phyloP scores from a whole-genome alignment of 2,888 invertebrate species.

The Stratiomys singularior region DNA sequence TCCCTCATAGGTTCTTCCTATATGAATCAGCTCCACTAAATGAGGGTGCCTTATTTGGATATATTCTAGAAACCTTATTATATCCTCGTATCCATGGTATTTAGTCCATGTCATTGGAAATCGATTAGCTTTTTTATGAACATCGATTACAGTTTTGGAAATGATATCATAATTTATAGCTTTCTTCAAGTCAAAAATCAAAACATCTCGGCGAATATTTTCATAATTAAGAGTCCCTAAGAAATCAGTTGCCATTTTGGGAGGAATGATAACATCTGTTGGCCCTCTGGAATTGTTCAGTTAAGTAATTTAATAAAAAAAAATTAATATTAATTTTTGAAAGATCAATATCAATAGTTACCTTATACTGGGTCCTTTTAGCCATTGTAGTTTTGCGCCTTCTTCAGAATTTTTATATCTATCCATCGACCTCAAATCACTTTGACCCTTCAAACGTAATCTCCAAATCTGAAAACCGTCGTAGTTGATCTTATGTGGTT shows the following conservation, averaged over 20 bases:
- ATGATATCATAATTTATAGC: slow-evolving; percentile 76
- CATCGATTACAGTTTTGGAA: slow-evolving; percentile 63
- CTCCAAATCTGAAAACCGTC: slow-evolving; percentile 68
- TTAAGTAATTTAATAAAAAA: too few species aligned
- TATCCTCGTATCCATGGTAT: slow-evolving; percentile 78
- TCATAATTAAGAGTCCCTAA: slow-evolving; percentile 69
- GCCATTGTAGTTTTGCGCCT: slow-evolving; percentile 70
- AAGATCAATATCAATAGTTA: slow-evolving; percentile 50
- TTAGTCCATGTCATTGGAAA: slow-evolving; percentile 78
- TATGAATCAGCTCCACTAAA: slow-evolving; percentile 73
- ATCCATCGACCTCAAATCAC: slow-evolving; percentile 65
- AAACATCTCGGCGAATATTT: slow-evolving; percentile 72
- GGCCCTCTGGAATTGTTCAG: slow-evolving; percentile 65
- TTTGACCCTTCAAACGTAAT: slow-evolving; percentile 64
- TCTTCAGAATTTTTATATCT: slow-evolving; percentile 66
- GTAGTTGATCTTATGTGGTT: slow-evolving; percentile 60
- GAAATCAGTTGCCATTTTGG: slow-evolving; percentile 67
- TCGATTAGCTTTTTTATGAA: slow-evolving; percentile 58
- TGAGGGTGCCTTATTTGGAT: slow-evolving; percentile 73
- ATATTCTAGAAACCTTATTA: slow-evolving; percentile 75
- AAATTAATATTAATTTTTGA: slow-evolving; percentile 1
- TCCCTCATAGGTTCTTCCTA: slow-evolving; percentile 79
- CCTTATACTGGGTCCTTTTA: slow-evolving; percentile 69
- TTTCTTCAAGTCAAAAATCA: slow-evolving; percentile 80
- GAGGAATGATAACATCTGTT: slow-evolving; percentile 79